Percentiles rank a stretch among this genome's conserved stretches.
Conservation (phyloP, 92 coral and sea anemone species). For the Zoanthus sansibaricus region DNA sequence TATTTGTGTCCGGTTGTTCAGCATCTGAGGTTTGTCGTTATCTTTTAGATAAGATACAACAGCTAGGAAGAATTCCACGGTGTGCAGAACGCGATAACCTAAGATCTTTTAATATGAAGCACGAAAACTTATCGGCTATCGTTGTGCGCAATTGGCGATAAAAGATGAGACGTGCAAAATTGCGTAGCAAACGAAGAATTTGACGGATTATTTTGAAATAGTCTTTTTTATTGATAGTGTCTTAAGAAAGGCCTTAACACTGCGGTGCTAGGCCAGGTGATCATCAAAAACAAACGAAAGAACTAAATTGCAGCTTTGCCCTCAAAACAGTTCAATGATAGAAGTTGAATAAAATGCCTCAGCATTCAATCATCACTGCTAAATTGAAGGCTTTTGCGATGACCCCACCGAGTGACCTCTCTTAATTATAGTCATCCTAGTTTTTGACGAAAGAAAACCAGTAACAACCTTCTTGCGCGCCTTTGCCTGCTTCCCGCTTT, state of each 20-base stretch:
- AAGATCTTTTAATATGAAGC: conserved; percentile 35
- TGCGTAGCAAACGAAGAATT: conserved; percentile 44
- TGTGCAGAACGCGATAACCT: conserved; percentile 25
- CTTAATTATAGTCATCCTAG: conserved; percentile 8
- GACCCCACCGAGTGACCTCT: conserved; percentile 1
- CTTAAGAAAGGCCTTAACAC: conserved; percentile 33
- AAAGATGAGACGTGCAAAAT: not conserved
- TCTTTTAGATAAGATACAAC: conserved; percentile 45
- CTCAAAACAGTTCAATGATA: conserved; percentile 40
- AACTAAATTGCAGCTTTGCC: conserved; percentile 36
- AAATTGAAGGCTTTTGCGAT: conserved; percentile 31
- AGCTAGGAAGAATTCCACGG: conserved; percentile 22
- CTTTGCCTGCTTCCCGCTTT: not conserved
- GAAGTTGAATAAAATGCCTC: conserved; percentile 16
- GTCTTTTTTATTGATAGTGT: conserved; percentile 22
- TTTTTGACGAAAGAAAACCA: conserved; percentile 15
- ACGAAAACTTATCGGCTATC: conserved; percentile 22
- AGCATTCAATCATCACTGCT: conserved; percentile 23
- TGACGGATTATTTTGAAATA: conserved; percentile 10
- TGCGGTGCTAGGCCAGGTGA: conserved; percentile 16
- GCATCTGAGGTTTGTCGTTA: conserved; percentile 12
- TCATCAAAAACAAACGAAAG: conserved; percentile 8
- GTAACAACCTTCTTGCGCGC: not conserved
- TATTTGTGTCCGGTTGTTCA: conserved; percentile 11
- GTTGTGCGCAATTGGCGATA: not conserved